These are phyloP conservation scores for Phytoseiulus persimilis DNA, from an alignment of 2,888 invertebrate species.

Conservation along the genomic window DNA sequence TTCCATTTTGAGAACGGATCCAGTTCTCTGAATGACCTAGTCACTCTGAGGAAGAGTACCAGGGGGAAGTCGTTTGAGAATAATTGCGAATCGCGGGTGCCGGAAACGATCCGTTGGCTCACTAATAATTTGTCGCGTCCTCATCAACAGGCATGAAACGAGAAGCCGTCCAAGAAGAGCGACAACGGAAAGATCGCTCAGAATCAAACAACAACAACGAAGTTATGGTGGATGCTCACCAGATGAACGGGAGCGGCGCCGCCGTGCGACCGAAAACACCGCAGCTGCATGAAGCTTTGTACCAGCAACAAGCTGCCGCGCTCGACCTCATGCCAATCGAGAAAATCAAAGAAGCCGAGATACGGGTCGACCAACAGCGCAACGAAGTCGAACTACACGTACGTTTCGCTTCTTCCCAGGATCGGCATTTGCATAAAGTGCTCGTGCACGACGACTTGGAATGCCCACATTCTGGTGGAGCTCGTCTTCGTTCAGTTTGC, in stretches of 20 bases:
- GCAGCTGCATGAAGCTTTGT: slow-evolving; percentile 12
- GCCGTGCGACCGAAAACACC: slow-evolving; percentile 1
- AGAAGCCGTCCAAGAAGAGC: slow-evolving; percentile 79
- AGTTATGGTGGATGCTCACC: slow-evolving; percentile 51
- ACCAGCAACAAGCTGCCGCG: slow-evolving; percentile 20
- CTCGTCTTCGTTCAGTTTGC: too few species aligned
- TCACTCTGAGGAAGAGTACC: too few species aligned
- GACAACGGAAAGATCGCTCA: slow-evolving; percentile 68
- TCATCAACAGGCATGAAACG: slow-evolving; percentile 83
- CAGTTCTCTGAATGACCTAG: too few species aligned
- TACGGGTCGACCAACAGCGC: slow-evolving; percentile 60
- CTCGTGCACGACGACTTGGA: too few species aligned
- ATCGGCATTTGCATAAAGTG: slow-evolving; percentile 16
- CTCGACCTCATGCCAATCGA: slow-evolving; percentile 82
- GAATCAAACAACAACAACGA: slow-evolving; percentile 56
- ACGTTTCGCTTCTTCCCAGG: slow-evolving; percentile 40
- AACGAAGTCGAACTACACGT: slow-evolving; percentile 58
- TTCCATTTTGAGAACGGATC: too few species aligned
- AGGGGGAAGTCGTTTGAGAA: too few species aligned
- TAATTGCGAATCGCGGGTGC: too few species aligned
- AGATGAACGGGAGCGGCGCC: slow-evolving; percentile 32
- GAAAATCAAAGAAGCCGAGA: slow-evolving; percentile 82
- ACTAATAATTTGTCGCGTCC: too few species aligned
- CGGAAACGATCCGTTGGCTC: too few species aligned
- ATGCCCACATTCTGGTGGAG: too few species aligned